Conservation (phyloP, 1,140 invertebrate genomes). For the Pseudomyrmex concolor region DNA sequence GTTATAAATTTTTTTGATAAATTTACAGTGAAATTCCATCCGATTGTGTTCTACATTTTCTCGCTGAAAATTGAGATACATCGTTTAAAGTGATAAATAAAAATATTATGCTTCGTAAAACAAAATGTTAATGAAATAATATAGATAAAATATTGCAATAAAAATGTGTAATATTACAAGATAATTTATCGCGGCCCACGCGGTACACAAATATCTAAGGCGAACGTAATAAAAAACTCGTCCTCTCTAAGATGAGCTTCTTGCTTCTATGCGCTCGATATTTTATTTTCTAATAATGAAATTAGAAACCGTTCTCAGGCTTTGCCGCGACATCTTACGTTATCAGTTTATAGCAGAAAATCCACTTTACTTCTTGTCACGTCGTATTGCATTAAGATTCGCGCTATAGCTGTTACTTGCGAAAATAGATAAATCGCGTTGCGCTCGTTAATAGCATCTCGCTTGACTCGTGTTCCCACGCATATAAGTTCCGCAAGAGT, state of each 20-base stretch:
- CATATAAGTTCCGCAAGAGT: too few relatives aligned
- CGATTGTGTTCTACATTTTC: slow-evolving; percentile 4
- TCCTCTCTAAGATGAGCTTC: slow-evolving; percentile 8
- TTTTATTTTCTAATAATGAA: slow-evolving; percentile 58
- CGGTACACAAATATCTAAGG: slow-evolving; percentile 6
- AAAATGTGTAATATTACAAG: background rate
- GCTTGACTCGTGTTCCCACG: background rate
- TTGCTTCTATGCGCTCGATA: slow-evolving; percentile 20
- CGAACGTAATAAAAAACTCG: slow-evolving; percentile 4
- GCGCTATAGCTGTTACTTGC: slow-evolving; percentile 32
- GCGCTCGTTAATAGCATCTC: slow-evolving; percentile 34
- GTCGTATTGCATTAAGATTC: slow-evolving; percentile 55
- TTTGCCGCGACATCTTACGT: slow-evolving; percentile 46
- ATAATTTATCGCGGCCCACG: background rate
- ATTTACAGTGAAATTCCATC: slow-evolving; percentile 6
- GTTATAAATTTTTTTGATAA: background rate
- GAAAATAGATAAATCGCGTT: slow-evolving; percentile 47
- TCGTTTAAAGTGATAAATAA: background rate
- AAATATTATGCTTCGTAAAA: background rate
- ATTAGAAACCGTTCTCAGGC: slow-evolving; percentile 50
- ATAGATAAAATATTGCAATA: background rate
- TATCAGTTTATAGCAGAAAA: slow-evolving; percentile 45
- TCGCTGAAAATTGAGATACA: background rate
- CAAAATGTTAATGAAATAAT: background rate
- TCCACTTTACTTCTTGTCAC: slow-evolving; percentile 59